phyloP scores from a whole-genome alignment of 64 coral and sea anemone genomes.

The Trachythela sp. region DNA sequence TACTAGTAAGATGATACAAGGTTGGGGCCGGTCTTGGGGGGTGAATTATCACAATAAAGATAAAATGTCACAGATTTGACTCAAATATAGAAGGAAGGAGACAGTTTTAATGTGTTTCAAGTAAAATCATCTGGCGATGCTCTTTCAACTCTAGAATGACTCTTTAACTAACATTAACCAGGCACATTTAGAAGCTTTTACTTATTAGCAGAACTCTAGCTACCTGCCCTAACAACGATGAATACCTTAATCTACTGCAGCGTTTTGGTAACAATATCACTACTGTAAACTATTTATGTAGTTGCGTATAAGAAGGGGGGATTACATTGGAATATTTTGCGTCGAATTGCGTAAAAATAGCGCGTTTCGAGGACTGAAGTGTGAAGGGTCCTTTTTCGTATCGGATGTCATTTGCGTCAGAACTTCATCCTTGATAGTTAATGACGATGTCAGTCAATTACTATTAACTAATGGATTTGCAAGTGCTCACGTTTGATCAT shows the following conservation, averaged over 20 bases:
- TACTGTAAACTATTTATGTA: neutral
- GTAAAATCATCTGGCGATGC: neutral
- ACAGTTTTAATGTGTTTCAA: neutral
- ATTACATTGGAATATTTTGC: neutral
- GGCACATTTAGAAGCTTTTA: neutral
- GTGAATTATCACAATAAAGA: too few species aligned
- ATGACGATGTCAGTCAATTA: neutral
- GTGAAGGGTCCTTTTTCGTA: neutral
- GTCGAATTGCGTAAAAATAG: neutral
- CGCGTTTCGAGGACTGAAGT: neutral
- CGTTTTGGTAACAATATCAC: neutral
- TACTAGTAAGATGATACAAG: too few species aligned
- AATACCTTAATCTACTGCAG: too few species aligned
- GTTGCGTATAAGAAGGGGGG: neutral
- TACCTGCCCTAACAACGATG: too few species aligned
- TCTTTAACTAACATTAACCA: neutral
- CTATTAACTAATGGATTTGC: slow-evolving; percentile 34
- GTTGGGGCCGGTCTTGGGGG: too few species aligned
- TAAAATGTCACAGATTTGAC: too few species aligned
- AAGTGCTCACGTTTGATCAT: neutral
- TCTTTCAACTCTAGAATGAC: neutral
- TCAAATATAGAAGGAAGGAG: neutral
- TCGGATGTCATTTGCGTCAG: neutral
- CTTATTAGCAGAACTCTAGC: too few species aligned
- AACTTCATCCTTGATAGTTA: neutral